Conservation (phyloP, 2,113 vertebrate genomes). For the Mastomys natalensis region DNA sequence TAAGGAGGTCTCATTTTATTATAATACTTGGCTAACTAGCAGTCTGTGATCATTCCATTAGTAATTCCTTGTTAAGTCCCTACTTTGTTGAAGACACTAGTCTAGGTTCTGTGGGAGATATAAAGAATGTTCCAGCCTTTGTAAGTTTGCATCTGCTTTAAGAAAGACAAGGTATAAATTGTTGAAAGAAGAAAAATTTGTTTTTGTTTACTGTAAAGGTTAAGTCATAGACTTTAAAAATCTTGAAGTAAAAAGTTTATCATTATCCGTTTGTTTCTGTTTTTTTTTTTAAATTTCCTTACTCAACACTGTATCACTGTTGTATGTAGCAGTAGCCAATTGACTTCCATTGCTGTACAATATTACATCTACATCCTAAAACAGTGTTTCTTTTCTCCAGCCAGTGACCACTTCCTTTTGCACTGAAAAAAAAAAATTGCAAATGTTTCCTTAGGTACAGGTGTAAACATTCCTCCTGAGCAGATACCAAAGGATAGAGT, state of each 20-base stretch:
- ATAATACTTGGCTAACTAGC: background rate
- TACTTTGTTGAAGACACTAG: background rate
- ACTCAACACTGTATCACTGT: background rate
- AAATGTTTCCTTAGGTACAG: background rate
- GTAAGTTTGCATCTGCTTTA: background rate
- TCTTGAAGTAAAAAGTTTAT: background rate
- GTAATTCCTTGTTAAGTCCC: background rate
- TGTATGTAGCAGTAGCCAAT: background rate
- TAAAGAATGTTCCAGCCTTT: background rate
- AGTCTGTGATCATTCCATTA: background rate
- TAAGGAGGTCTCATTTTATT: background rate
- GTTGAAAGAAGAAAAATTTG: background rate
- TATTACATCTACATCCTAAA: background rate
- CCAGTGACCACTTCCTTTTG: background rate
- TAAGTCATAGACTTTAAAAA: constrained; percentile 53
- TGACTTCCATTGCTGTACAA: background rate
- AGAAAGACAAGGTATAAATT: background rate
- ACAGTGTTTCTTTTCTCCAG: background rate
- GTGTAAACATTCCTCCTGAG: constrained; percentile 32
- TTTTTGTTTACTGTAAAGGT: background rate
- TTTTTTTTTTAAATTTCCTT: background rate
- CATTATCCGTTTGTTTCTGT: background rate
- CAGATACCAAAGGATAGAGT: background rate
- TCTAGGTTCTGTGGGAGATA: background rate
- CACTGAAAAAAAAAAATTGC: background rate